Base-by-base conservation (phyloP, 2,113 vertebrate genomes). In the Tiliqua scincoides region DNA sequence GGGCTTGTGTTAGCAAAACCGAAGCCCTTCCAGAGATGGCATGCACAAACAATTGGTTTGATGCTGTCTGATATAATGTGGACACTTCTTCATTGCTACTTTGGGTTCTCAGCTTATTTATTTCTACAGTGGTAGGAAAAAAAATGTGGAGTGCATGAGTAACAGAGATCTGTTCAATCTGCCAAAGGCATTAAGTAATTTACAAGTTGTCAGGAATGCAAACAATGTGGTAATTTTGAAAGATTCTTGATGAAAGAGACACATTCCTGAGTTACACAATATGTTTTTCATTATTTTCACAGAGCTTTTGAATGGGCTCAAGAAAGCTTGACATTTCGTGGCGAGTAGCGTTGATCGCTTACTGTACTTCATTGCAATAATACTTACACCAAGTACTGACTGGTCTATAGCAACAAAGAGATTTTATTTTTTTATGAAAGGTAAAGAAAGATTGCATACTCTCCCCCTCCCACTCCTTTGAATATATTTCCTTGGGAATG, bases 291-390 rank as follows among this genome's bases (percentile, higher is more conserved):
- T 92, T 93, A 89, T 81, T 89, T 48, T 84, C 48, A 75, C 79
- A 85, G 87, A 37, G n/a, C 71, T 87, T 48, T 87, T 84, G 91
- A 96, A 92, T 81, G 72, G 77, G 86, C 91, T 89, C 91, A 92
- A 87, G 90, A 79, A 87, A 91, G 82, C 48, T n/a, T 80, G 84
- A 84, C 89, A 54, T 85, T 94, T 88, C 88, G 40, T 17, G 89
- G 37, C 37, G 59, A 62, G 10, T 21, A 85, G 86, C 71, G 9
- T 20, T 84, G 7, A 18, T 70, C 79, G 25, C 88, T 91, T 88
- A 84, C 82, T 79, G 72, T 82, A 86, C 54, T 89, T 67, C 65
- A 83, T 43, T 89, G 87, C 73, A 82, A 75, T 68, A 72, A 86
- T 90, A 30, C 87, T 87, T 72, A 23, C 72, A 88, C 73, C 70